phyloP scores from a whole-genome alignment of 2,113 vertebrate genomes.

The Gambusia holbrooki region DNA sequence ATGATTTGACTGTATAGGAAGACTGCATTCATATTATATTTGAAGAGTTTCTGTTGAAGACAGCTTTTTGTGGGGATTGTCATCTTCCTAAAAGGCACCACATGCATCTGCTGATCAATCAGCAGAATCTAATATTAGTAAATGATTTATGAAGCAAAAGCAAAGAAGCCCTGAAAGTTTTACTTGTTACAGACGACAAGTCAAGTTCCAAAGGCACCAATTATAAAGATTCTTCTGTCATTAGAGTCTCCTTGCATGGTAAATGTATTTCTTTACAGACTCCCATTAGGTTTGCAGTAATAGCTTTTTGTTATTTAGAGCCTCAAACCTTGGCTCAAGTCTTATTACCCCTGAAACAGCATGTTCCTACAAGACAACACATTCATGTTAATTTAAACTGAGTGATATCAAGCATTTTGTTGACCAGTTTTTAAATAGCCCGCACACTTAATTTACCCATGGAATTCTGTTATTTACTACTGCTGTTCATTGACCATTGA shows the following conservation, averaged over 20 bases:
- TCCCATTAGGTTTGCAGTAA: not conserved
- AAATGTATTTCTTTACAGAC: not conserved
- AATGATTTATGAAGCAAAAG: conserved; percentile 8
- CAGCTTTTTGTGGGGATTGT: not conserved
- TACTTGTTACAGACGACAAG: not conserved
- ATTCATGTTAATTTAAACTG: not conserved
- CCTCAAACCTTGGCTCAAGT: not conserved
- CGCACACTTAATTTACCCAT: not conserved
- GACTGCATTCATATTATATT: not conserved
- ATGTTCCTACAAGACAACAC: conserved; percentile 1
- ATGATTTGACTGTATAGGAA: not conserved
- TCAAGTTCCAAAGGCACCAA: not conserved
- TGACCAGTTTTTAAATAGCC: not conserved
- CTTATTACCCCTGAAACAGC: conserved; percentile 15
- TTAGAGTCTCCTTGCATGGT: not conserved
- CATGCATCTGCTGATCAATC: conserved; percentile 6
- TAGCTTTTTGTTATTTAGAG: not conserved
- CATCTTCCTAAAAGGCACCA: conserved; percentile 6
- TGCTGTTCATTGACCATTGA: conserved; percentile 19
- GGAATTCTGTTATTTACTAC: not conserved
- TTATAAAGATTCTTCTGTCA: not conserved
- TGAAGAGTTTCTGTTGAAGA: not conserved
- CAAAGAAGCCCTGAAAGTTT: not conserved
- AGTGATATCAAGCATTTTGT: not conserved
- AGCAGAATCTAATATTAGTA: conserved; percentile 14